phyloP scores from a whole-genome alignment of 2,888 invertebrate genomes.

The Nysson spinosus region DNA sequence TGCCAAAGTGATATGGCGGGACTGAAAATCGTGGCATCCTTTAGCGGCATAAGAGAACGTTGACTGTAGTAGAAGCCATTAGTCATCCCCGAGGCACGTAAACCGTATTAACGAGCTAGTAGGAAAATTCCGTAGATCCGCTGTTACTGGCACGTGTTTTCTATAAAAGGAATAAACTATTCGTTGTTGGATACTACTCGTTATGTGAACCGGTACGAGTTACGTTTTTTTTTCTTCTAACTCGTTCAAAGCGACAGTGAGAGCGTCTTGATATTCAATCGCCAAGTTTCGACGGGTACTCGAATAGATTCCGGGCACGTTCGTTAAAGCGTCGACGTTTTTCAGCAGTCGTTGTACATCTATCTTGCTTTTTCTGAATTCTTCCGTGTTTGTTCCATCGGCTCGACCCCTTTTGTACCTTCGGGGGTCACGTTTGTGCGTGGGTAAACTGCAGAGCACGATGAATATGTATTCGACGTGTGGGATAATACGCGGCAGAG shows the following conservation, averaged over 20 bases:
- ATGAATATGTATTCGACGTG: constrained; percentile 58
- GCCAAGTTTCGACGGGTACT: not conserved
- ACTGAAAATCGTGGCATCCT: constrained; percentile 21
- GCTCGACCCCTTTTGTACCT: constrained; percentile 61
- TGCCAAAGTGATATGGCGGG: constrained; percentile 6
- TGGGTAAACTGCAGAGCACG: constrained; percentile 55
- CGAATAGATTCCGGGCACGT: not conserved
- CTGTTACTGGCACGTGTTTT: constrained; percentile 12
- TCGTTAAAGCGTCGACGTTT: constrained; percentile 11
- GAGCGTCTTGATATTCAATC: not conserved
- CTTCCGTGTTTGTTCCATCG: constrained; percentile 55
- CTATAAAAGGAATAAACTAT: constrained; percentile 3
- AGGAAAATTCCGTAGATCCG: constrained; percentile 51
- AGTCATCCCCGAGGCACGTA: constrained; percentile 17
- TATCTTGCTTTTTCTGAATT: constrained; percentile 20
- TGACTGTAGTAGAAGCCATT: constrained; percentile 26
- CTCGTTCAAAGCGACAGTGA: not conserved
- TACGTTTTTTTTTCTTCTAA: no score
- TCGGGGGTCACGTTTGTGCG: constrained; percentile 52
- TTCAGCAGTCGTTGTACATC: constrained; percentile 10
- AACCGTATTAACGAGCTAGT: constrained; percentile 11
- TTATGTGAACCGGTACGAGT: no score
- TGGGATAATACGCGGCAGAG: constrained; percentile 40
- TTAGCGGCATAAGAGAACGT: constrained; percentile 8
- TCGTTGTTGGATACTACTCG: no score